A percentile compares a stretch with the other conserved stretches of the same genome.
Evolutionary conservation across 2,888 invertebrate genomes (phyloP).

Genomic region (Brachypterus glaber): DNA sequence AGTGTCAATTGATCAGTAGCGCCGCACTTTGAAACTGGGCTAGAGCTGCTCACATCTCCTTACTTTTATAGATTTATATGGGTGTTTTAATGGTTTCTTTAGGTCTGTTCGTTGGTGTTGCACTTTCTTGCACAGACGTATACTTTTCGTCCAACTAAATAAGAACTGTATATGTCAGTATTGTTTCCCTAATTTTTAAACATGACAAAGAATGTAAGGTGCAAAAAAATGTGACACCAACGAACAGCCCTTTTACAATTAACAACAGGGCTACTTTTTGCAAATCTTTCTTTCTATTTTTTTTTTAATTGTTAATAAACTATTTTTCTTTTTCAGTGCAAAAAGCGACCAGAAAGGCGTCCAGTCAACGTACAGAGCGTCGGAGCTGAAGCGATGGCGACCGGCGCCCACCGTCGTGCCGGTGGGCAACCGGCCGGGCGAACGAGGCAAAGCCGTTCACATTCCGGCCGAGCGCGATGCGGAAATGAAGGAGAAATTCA

Average conservation of each 20-base stretch:
- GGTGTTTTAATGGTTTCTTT: too few relatives aligned
- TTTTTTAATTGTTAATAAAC: not conserved
- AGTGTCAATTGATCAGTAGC: too few relatives aligned
- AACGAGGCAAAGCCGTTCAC: conserved; percentile 86
- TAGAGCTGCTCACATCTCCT: too few relatives aligned
- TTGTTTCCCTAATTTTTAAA: too few relatives aligned
- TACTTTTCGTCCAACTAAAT: too few relatives aligned
- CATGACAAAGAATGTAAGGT: too few relatives aligned
- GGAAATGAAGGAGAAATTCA: conserved; percentile 89
- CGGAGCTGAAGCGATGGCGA: conserved; percentile 59
- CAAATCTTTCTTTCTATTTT: not conserved
- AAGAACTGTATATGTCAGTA: too few relatives aligned
- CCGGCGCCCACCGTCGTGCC: conserved; percentile 61
- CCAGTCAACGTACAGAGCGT: conserved; percentile 35
- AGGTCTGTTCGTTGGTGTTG: too few relatives aligned
- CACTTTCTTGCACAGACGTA: too few relatives aligned
- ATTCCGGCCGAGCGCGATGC: conserved; percentile 80
- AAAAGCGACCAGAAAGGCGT: conserved; percentile 19
- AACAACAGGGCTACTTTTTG: not conserved
- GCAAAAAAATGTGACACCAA: too few relatives aligned
- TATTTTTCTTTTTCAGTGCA: conserved; percentile 18
- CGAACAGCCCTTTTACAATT: not conserved
- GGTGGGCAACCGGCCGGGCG: conserved; percentile 68
- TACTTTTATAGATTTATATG: too few relatives aligned
- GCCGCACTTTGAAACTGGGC: too few relatives aligned